A percentile compares a stretch with the other conserved stretches of the same genome.
These are phyloP conservation scores for Triplophysa rosa DNA, from an alignment of 2,113 vertebrate genomes.

Conservation along the genomic window DNA sequence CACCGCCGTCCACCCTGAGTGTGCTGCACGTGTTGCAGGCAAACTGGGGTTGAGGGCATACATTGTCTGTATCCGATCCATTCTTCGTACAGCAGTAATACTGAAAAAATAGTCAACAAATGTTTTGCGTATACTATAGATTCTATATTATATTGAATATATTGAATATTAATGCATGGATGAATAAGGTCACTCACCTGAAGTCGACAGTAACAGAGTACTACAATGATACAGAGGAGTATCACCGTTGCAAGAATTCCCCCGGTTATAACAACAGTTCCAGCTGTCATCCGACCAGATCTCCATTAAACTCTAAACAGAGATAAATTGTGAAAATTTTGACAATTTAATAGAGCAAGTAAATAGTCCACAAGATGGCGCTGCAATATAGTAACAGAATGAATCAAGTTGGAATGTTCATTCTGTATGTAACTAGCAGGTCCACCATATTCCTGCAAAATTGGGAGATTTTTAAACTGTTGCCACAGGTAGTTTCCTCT, in stretches of 20 bases:
- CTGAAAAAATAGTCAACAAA: slow-evolving; percentile 62
- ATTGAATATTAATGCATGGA: background rate
- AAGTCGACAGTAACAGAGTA: slow-evolving; percentile 98
- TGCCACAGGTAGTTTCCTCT: too few relatives aligned
- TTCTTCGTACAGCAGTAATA: slow-evolving; percentile 99
- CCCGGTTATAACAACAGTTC: slow-evolving; percentile 99
- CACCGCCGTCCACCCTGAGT: slow-evolving; percentile 74
- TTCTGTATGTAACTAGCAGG: too few relatives aligned
- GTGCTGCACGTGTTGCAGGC: slow-evolving; percentile 86
- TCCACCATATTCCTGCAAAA: too few relatives aligned
- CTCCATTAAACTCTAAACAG: slow-evolving; percentile 93
- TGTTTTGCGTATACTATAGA: too few relatives aligned
- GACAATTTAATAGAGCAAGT: background rate
- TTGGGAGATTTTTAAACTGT: too few relatives aligned
- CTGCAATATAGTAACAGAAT: background rate
- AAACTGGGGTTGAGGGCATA: slow-evolving; percentile 75
- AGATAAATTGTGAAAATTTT: background rate
- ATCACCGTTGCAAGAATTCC: slow-evolving; percentile 99
- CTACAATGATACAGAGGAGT: slow-evolving; percentile 96
- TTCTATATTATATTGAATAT: too few relatives aligned
- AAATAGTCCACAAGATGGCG: background rate
- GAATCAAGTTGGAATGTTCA: background rate
- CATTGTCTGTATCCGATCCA: slow-evolving; percentile 79
- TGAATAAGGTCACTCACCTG: slow-evolving; percentile 76
- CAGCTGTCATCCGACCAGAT: slow-evolving; percentile 98